These are phyloP conservation scores for Drosophila melanica DNA, from an alignment of 1,140 invertebrate genomes.

Conservation along the genomic window DNA sequence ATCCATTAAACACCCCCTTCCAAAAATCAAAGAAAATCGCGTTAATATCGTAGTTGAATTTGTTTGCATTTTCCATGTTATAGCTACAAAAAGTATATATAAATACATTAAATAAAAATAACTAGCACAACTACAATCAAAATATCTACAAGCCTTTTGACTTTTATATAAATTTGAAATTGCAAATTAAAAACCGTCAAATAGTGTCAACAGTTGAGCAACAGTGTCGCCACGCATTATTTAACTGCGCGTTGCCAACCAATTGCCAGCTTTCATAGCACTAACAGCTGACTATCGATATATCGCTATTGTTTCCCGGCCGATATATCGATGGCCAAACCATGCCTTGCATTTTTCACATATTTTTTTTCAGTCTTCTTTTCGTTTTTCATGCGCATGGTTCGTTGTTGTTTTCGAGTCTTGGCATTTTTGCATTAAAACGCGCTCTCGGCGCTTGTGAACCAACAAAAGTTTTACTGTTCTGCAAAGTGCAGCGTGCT, in stretches of 20 bases:
- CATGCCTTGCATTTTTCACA: conserved; percentile 33
- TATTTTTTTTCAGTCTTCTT: conserved; percentile 41
- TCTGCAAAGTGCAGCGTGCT: conserved; percentile 52
- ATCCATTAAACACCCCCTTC: neutral
- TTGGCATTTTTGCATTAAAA: conserved; percentile 50
- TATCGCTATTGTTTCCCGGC: neutral
- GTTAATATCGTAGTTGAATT: conserved; percentile 43
- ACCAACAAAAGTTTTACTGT: conserved; percentile 44
- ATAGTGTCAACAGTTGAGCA: conserved; percentile 5
- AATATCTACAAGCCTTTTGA: neutral
- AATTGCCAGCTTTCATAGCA: neutral
- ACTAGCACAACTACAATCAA: conserved; percentile 32
- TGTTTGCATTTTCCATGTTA: conserved; percentile 46
- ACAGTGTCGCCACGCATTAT: neutral
- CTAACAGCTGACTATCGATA: conserved; percentile 23
- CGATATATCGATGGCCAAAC: conserved; percentile 17
- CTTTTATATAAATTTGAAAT: neutral
- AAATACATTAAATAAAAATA: conserved; percentile 35
- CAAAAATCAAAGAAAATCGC: conserved; percentile 8
- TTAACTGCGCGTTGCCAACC: conserved; percentile 9
- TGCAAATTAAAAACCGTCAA: neutral
- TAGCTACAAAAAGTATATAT: conserved; percentile 37
- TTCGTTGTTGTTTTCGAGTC: conserved; percentile 33
- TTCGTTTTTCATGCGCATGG: conserved; percentile 48
- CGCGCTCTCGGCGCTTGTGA: conserved; percentile 48